Base-by-base conservation (phyloP, 2,113 vertebrate genomes). In the Microtus oregoni region DNA sequence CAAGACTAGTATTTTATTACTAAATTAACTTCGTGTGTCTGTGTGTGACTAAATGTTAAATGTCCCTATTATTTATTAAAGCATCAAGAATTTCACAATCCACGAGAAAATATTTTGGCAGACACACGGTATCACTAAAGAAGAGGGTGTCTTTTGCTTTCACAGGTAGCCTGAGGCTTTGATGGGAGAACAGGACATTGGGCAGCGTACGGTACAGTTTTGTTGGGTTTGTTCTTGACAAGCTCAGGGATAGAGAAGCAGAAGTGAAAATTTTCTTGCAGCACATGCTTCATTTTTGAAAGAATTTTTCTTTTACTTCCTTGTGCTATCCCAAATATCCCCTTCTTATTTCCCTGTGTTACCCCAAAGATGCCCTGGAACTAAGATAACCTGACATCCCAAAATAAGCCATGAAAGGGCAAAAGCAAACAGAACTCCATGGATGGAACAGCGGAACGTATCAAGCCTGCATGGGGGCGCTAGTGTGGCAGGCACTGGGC, bases 241-340 rank as follows among this genome's bases (percentile, higher is more conserved):
- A 92, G 11, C 44, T 73, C 38, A 41, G 1, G 12, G 41, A 41
- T 63, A 24, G 32, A 47, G 52, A 90, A 86, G 50, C 58, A 78
- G 68, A 70, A 68, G 20, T 28, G 7, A 61, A 72, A 70, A 67
- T 76, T 70, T 93, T 44, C 73, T 91, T 86, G 50, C 0, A 90
- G 32, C 20, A 28, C 15, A 10, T 41, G 89, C 61, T 95, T 94
- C 78, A 86, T 82, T 94, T 91, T 86, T 81, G 70, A 75, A 86
- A 75, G 6, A 26, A n/a, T 70, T 41, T 12, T 61, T 10, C 70
- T 91, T 94, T 11, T 26, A 50, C 63, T 90, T 91, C 7, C 55
- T 77, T 68, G 47, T 78, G 2, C 9, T 19, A 58, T 50, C 93
- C 41, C 77, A 96, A 87, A 67, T 26, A 85, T 44, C 8, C 55